Evolutionary conservation across 2,888 invertebrate genomes (phyloP).

Genomic region (Drosophila mettleri): DNA sequence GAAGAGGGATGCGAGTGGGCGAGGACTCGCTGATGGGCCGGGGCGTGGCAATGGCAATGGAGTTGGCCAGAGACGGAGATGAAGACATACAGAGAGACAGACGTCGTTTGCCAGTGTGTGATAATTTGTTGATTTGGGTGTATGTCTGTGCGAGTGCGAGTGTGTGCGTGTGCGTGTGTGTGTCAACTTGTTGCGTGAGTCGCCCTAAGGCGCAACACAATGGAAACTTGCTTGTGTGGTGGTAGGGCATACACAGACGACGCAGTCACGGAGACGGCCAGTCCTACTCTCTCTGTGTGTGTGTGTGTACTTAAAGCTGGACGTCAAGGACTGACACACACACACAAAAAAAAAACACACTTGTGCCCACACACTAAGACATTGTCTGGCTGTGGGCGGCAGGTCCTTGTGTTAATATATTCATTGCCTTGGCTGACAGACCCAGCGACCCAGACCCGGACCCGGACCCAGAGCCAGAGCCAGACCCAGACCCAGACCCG

Average conservation of each 20-base stretch:
- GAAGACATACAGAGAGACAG: slow-evolving; percentile 44
- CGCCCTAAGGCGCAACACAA: slow-evolving; percentile 72
- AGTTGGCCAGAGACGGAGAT: slow-evolving; percentile 21
- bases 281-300: slow-evolving; percentile 3
- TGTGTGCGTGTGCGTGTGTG: slow-evolving; percentile 21
- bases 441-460: slow-evolving; percentile 25
- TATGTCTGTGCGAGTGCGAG: slow-evolving; percentile 25
- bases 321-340: slow-evolving; percentile 65
- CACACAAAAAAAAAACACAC: no score
- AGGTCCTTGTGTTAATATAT: slow-evolving; percentile 74
- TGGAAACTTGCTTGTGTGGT: slow-evolving; percentile 29
- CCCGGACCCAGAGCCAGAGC: slow-evolving; percentile 31
- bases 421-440: slow-evolving; percentile 72
- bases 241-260: slow-evolving; percentile 24
- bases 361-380: slow-evolving; percentile 60
- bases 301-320: slow-evolving; percentile 64
- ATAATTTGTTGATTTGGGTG: slow-evolving; percentile 71
- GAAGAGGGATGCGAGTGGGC: neutral
- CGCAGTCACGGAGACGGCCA: slow-evolving; percentile 35
- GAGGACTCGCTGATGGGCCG: neutral
- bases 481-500: slow-evolving; percentile 62
- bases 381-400: slow-evolving; percentile 50
- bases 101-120: slow-evolving; percentile 54
- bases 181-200: slow-evolving; percentile 69
- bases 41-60: slow-evolving; percentile 1